Base-by-base conservation (phyloP, 2,113 vertebrate species). In the Barnardius zonarius region DNA sequence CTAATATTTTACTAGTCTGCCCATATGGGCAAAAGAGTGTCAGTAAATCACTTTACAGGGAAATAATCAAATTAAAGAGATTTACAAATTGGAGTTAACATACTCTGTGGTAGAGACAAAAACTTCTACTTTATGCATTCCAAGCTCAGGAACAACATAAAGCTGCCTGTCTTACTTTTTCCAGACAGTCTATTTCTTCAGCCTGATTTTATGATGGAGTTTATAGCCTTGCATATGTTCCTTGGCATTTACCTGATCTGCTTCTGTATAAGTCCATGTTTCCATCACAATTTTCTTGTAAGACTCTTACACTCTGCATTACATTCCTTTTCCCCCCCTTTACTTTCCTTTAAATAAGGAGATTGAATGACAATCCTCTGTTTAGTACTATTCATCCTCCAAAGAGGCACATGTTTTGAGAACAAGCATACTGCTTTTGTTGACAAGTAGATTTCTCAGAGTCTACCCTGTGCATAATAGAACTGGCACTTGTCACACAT, bases 251-350 rank as follows among this genome's bases (percentile, higher is more conserved):
- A 41, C 28, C 31, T 63, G 18, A 30, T 51, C 24, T 78, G 5
- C 6, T 3, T 27, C 31, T 68, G 4, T 37, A 9, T 31, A 73
- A 78, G 17, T 44, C 43, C 10, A 4, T 28, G 11, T 44, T 78
- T 54, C 24, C 11, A 13, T 2, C 4, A 10, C 9, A 57, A 6
- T 73, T 67, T 93, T 79, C 43, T 44, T 17, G 4, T 10, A 33
- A 90, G 13, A 59, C 41, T 23, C 16, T 66, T 86, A 52, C 9
- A 33, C 13, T 77, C 39, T 61, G 7, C 10, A 7, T 57, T 49
- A 10, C 2, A 4, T 59, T 75, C 1, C 17, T 92, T 75, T 57
- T 37, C 20, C 62, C 2, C 8, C 4, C 2, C 10, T 0, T 0
- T 35, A 23, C 27, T 76, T 88, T 83, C 49, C 23, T 67, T 55